Conservation (phyloP, 2,113 vertebrate species). For the Plectropomus leopardus region DNA sequence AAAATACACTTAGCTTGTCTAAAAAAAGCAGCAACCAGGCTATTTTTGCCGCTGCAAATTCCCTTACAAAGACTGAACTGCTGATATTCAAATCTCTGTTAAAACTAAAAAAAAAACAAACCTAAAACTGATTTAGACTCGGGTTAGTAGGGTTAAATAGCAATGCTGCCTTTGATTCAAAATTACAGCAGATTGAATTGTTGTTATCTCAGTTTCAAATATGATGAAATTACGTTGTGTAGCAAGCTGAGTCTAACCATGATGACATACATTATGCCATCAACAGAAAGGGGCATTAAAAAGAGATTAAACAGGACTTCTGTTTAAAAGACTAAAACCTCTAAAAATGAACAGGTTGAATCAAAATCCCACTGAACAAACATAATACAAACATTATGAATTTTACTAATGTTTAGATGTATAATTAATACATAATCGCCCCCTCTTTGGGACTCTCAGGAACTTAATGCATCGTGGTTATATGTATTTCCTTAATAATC, state of each 20-base stretch:
- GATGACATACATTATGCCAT: no score
- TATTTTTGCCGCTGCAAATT: no score
- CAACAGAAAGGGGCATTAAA: neutral
- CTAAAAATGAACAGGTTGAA: no score
- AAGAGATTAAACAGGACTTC: neutral
- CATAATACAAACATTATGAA: neutral
- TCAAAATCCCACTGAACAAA: neutral
- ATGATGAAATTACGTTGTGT: neutral
- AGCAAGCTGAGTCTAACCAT: no score
- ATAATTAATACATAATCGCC: neutral
- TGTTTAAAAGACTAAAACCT: neutral
- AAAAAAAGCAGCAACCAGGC: neutral
- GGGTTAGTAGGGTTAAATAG: neutral
- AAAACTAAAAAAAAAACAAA: no score
- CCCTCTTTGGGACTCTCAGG: neutral
- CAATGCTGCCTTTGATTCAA: neutral
- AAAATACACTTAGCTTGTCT: neutral
- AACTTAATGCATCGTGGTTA: neutral
- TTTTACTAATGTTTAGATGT: neutral
- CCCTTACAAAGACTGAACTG: no score
- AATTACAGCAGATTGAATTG: neutral
- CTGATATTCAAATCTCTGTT: neutral
- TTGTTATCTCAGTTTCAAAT: neutral
- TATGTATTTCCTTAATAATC: neutral
- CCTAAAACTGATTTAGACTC: no score